A percentile compares a stretch with the other conserved stretches of the same genome.
phyloP scores from a whole-genome alignment of 2,888 invertebrate species.

The Meliscaeva auricollis region DNA sequence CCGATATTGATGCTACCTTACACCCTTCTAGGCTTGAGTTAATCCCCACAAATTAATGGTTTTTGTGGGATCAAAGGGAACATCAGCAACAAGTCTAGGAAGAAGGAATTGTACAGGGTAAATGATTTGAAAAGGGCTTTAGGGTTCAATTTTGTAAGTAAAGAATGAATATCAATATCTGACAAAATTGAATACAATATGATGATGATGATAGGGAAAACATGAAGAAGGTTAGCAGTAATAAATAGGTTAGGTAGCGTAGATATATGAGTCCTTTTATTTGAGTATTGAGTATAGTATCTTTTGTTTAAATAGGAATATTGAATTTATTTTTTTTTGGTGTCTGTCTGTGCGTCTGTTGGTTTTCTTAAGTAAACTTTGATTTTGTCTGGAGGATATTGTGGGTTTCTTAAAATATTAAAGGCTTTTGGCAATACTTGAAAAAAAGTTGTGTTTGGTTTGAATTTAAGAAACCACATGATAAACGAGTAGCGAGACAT shows the following conservation, averaged over 20 bases:
- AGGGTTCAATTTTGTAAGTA: slow-evolving; percentile 17
- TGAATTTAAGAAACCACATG: neutral
- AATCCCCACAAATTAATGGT: slow-evolving; percentile 61
- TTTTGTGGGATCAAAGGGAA: slow-evolving; percentile 51
- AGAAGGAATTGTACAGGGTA: neutral
- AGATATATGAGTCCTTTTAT: neutral
- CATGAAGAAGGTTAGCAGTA: neutral
- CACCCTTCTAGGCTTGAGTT: neutral
- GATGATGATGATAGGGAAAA: neutral
- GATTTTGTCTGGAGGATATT: neutral
- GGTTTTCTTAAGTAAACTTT: neutral
- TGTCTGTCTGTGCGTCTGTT: neutral
- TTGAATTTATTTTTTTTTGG: neutral
- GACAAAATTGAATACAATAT: slow-evolving; percentile 1
- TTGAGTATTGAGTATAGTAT: neutral
- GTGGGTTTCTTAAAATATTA: neutral
- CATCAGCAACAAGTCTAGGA: slow-evolving; percentile 43
- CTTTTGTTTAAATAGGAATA: neutral
- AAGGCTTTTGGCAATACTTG: neutral
- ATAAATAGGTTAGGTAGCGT: neutral
- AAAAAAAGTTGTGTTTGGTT: neutral
- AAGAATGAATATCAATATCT: slow-evolving; percentile 55
- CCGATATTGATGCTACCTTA: neutral
- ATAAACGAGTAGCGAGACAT: neutral
- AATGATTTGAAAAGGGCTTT: slow-evolving; percentile 41